Base-by-base conservation (phyloP, 2,888 invertebrate genomes). In the Oegoconia quadripuncta region DNA sequence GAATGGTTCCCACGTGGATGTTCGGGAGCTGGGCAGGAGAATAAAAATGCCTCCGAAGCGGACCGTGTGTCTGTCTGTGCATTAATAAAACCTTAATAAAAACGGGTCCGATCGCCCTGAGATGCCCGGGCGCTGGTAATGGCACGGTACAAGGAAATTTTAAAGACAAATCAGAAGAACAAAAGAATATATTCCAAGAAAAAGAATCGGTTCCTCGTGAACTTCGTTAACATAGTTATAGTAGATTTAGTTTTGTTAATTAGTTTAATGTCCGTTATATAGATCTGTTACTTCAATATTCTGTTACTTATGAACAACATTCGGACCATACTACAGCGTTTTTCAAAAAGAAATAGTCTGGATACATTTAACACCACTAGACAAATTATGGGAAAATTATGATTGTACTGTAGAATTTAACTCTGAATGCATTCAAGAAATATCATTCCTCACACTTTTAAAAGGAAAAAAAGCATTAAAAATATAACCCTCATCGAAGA, bases 401-500 rank as follows among this genome's bases (percentile, higher is more conserved):
- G 9, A 57, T 22, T 72, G 58, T 76, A 76, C 83, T 78, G 54
- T 46, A 56, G 50, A 55, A 44, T 64, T 63, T 67, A 64, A 77
- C 66, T 68, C 71, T 71, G 74, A 64, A 73, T 71, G 74, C 71
- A 77, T 79, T 79, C 74, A 74, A 79, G 67, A 80, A 83, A 82
- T 81, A 84, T 83, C 80, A 83, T 82, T 82, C 84, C 80, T 74
- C 72, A 75, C 66, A 71, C 72, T 64, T 71, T 66, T 52, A 66
- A 75, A 81, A 74, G 62, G 46, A 53, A 52, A 64, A 71, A 69
- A 72, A 55, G 60, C 64, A 69, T 76, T 74, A 80, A 82, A 84
- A 84, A 84, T 83, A 76, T 82, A 82, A 78, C 74, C 74, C 73
- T 78, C 79, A 79, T 79, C 75, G 74, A 67, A 76, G 78, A 81